phyloP scores from a whole-genome alignment of 2,888 invertebrate genomes.

The Rhyacophila evoluta region DNA sequence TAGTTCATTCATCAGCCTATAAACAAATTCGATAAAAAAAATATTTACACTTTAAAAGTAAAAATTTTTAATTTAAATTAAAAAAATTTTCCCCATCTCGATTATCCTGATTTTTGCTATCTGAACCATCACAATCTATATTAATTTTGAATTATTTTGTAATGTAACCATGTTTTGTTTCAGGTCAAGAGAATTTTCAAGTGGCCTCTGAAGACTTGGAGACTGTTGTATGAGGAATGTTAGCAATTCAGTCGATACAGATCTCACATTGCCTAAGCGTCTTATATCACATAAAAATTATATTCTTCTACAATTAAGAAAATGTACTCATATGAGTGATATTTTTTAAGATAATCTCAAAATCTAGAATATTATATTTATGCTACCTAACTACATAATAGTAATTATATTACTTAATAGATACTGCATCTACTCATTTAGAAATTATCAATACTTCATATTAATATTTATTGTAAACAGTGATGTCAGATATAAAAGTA shows the following conservation, averaged over 20 bases:
- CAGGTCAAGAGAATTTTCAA: slow-evolving; percentile 71
- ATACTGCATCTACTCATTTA: neutral
- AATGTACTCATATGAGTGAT: slow-evolving; percentile 49
- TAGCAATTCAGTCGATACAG: slow-evolving; percentile 10
- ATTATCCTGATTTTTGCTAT: too few relatives aligned
- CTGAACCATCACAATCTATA: too few relatives aligned
- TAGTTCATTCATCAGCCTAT: too few relatives aligned
- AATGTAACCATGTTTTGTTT: too few relatives aligned
- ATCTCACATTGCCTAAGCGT: slow-evolving; percentile 50
- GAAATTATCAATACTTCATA: slow-evolving; percentile 8
- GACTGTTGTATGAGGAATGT: slow-evolving; percentile 65
- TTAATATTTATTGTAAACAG: neutral
- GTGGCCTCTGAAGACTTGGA: slow-evolving; percentile 68
- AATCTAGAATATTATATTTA: slow-evolving; percentile 27
- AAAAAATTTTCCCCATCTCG: too few relatives aligned
- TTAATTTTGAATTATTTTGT: too few relatives aligned
- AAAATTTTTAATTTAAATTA: too few relatives aligned
- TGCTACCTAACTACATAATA: neutral
- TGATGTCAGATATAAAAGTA: neutral
- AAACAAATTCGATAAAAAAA: too few relatives aligned
- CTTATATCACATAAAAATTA: slow-evolving; percentile 41
- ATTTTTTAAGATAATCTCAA: slow-evolving; percentile 45
- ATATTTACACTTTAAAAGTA: too few relatives aligned
- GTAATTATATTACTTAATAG: neutral
- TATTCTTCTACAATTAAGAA: slow-evolving; percentile 43